Percentiles rank a stretch among this genome's conserved stretches.
Evolutionary conservation across 2,888 invertebrate species (phyloP).

Genomic region (Dioctria rufipes): DNA sequence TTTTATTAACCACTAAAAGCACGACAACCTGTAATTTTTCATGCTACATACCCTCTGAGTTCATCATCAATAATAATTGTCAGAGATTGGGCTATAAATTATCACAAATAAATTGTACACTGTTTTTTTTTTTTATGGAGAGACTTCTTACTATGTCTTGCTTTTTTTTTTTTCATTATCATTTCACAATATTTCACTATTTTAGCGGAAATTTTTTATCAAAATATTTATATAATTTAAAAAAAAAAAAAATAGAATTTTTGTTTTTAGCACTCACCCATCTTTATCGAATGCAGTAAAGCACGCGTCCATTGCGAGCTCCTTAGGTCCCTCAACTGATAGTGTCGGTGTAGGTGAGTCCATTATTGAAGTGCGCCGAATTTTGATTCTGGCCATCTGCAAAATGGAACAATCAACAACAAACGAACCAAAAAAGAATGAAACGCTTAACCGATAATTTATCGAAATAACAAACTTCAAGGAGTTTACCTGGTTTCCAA

Average conservation of each 20-base stretch:
- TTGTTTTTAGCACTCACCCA: slow-evolving; percentile 76
- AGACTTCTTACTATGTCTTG: too few species aligned
- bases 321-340: slow-evolving; percentile 73
- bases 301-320: slow-evolving; percentile 89
- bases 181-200: background rate
- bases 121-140: too few species aligned
- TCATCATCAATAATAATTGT: slow-evolving; percentile 29
- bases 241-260: slow-evolving; percentile 28
- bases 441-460: slow-evolving; percentile 34
- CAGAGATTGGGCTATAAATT: background rate
- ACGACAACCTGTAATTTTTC: background rate
- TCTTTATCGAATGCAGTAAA: slow-evolving; percentile 93
- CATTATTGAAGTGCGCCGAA: slow-evolving; percentile 62
- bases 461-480: slow-evolving; percentile 52
- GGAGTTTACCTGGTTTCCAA: background rate
- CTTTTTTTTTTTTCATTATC: background rate
- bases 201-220: background rate
- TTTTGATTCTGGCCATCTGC: slow-evolving; percentile 55
- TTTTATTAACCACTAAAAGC: too few species aligned
- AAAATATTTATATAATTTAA: background rate
- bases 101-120: background rate
- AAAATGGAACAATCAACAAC: slow-evolving; percentile 44
- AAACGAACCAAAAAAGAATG: slow-evolving; percentile 24
- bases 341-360: slow-evolving; percentile 69
- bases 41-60: slow-evolving; percentile 8